A percentile compares a stretch with the other conserved stretches of the same genome.
Conservation (phyloP, 2,888 invertebrate species). For the Adelognathus sp. region DNA sequence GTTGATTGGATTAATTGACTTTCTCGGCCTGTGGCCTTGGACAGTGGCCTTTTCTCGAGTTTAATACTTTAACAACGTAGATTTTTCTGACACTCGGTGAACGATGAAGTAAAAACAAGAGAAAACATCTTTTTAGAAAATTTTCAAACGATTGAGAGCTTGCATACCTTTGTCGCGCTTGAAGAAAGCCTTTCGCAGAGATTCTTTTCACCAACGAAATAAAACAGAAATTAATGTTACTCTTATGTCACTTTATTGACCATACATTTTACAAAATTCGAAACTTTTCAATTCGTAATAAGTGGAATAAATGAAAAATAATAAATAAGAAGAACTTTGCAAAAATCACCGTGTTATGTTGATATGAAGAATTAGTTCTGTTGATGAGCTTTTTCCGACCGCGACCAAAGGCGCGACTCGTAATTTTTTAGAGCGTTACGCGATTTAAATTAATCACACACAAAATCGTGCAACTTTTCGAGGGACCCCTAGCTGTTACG, state of each 20-base stretch:
- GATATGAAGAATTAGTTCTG: no score
- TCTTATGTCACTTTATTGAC: no score
- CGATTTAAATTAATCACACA: no score
- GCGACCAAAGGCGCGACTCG: no score
- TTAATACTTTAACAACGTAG: constrained; percentile 69
- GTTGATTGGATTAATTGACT: constrained; percentile 72
- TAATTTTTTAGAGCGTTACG: no score
- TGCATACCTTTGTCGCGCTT: no score
- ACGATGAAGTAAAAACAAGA: constrained; percentile 19
- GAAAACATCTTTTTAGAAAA: neutral
- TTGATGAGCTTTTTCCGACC: no score
- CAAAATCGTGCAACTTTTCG: constrained; percentile 19
- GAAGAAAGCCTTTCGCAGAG: no score
- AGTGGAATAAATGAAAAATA: constrained; percentile 1
- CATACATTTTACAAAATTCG: no score
- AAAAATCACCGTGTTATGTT: no score
- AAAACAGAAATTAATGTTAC: no score
- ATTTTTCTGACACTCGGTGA: constrained; percentile 7
- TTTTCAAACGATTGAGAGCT: neutral
- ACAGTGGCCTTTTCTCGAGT: constrained; percentile 78
- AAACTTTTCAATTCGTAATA: neutral
- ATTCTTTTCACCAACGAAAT: no score
- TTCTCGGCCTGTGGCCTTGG: constrained; percentile 78
- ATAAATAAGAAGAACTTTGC: neutral
- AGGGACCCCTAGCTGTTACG: constrained; percentile 41